These are phyloP conservation scores for Heliocidaris erythrogramma DNA, from an alignment of 35 echinoderm and acorn worm genomes.

Conservation along the genomic window DNA sequence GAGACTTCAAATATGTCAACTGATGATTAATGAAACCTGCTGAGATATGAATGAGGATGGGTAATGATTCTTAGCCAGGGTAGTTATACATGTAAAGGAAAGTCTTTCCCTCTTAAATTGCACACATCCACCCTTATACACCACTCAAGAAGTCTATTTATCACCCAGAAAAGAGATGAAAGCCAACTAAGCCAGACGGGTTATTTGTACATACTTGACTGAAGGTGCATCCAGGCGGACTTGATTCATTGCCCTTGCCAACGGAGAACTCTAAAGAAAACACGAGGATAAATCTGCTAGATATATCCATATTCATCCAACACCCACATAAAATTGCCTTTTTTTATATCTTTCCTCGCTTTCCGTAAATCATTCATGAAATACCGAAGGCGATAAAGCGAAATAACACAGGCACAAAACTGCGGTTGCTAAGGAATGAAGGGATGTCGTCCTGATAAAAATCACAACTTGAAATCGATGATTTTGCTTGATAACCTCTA, in stretches of 20 bases:
- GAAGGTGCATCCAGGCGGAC: background rate
- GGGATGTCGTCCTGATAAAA: background rate
- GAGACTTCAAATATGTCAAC: too few species aligned
- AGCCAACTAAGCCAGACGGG: background rate
- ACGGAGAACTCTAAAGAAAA: background rate
- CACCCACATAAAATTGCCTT: background rate
- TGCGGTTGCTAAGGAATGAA: background rate
- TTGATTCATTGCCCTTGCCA: background rate
- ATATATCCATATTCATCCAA: conserved; percentile 13
- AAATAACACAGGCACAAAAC: background rate
- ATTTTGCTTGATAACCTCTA: background rate
- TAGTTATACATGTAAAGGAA: background rate
- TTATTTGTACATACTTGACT: conserved; percentile 1
- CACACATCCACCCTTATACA: background rate
- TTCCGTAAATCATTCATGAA: conserved; percentile 11
- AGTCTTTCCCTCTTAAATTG: background rate
- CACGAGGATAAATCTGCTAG: background rate
- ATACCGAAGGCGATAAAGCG: background rate
- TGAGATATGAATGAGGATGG: too few species aligned
- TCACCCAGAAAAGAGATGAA: background rate
- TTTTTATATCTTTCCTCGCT: background rate
- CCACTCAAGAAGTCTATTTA: background rate
- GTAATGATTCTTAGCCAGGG: too few species aligned
- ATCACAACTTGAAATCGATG: background rate
- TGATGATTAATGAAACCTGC: too few species aligned